Percentiles rank a stretch among this genome's conserved stretches.
Conservation (phyloP, 1,140 invertebrate genomes). For the Macrosteles quadrilineatus region DNA sequence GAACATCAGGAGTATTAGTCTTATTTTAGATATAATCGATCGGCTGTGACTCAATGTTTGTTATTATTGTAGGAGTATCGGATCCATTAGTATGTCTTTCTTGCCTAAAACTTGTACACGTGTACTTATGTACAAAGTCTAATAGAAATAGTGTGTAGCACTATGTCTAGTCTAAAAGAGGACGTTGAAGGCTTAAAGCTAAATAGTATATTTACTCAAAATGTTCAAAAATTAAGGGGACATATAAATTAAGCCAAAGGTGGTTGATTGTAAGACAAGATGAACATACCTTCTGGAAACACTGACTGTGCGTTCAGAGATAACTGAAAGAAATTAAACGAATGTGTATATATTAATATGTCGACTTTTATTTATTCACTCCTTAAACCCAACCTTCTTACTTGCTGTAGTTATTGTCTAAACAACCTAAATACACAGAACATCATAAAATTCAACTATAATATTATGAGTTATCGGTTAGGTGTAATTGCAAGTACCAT, state of each 20-base stretch:
- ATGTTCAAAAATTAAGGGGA: background rate
- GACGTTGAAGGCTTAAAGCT: conserved; percentile 14
- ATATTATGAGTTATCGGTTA: too few species aligned
- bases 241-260: conserved; percentile 9
- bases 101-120: background rate
- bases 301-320: conserved; percentile 22
- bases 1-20: background rate
- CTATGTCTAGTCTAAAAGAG: conserved; percentile 5
- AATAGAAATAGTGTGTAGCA: conserved; percentile 8
- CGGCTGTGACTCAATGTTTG: conserved; percentile 17
- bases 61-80: conserved; percentile 18
- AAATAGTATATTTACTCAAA: conserved; percentile 1
- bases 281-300: conserved; percentile 12
- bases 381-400: background rate
- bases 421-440: background rate
- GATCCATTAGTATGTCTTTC: background rate
- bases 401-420: background rate
- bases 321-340: conserved; percentile 29
- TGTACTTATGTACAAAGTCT: conserved; percentile 17
- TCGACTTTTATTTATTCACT: conserved; percentile 18
- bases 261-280: conserved; percentile 13
- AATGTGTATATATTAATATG: conserved; percentile 28
- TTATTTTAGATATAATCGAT: conserved; percentile 15
- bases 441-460: background rate
- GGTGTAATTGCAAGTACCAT: too few species aligned